These are phyloP conservation scores for Ictalurus furcatus DNA, from an alignment of 2,113 vertebrate genomes.

Conservation along the genomic window DNA sequence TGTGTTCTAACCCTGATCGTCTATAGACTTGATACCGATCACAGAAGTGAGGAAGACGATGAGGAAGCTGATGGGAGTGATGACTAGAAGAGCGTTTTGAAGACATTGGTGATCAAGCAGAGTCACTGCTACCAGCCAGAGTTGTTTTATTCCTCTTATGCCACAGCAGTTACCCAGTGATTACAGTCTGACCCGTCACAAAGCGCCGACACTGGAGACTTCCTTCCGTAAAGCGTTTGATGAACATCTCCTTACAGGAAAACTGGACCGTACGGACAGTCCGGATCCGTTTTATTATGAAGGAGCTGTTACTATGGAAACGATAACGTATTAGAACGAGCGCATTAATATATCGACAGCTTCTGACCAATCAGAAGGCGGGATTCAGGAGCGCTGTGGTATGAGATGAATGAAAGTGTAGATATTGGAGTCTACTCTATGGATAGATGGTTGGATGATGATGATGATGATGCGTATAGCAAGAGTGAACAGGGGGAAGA, in stretches of 20 bases:
- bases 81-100: neutral
- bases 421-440: neutral
- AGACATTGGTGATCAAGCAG: no score
- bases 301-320: neutral
- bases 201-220: neutral
- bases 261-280: neutral
- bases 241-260: neutral
- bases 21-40: slow-evolving; percentile 38
- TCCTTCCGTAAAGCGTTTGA: neutral
- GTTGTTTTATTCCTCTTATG: neutral
- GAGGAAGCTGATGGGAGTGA: neutral
- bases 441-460: neutral
- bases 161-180: neutral
- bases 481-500: neutral
- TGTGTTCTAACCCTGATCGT: neutral
- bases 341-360: neutral
- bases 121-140: no score
- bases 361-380: neutral
- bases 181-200: neutral
- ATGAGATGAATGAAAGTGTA: neutral
- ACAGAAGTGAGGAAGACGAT: slow-evolving; percentile 44
- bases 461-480: neutral
- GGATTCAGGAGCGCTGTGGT: neutral
- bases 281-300: neutral
- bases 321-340: neutral